These are phyloP conservation scores for Dynastes tityus DNA, from an alignment of 2,888 invertebrate species.

Conservation along the genomic window DNA sequence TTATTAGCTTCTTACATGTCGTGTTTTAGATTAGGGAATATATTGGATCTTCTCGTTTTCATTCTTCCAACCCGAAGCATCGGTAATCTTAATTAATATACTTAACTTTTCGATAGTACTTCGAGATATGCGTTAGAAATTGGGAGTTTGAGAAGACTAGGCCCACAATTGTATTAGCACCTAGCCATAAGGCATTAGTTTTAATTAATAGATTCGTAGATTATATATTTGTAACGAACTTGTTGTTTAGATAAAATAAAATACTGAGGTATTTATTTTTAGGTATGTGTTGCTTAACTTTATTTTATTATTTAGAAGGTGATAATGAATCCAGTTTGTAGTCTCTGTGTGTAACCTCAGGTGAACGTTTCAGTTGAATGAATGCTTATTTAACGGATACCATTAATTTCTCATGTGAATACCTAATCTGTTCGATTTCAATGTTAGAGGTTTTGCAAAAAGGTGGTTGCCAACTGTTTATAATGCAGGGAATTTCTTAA, in stretches of 20 bases:
- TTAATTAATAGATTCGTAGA: conserved; percentile 43
- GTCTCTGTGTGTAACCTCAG: background rate
- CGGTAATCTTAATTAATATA: conserved; percentile 29
- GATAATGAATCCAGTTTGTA: background rate
- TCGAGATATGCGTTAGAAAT: conserved; percentile 10
- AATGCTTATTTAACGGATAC: too few relatives aligned
- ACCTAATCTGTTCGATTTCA: too few relatives aligned
- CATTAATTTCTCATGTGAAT: too few relatives aligned
- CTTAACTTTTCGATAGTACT: conserved; percentile 22
- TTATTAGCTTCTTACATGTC: conserved; percentile 30
- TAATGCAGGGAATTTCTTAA: too few relatives aligned
- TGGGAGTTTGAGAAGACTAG: background rate
- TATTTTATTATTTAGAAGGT: conserved; percentile 7
- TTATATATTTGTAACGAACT: conserved; percentile 28
- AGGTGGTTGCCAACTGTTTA: too few relatives aligned
- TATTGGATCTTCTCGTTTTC: background rate
- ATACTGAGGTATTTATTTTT: conserved; percentile 23
- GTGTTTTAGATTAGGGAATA: conserved; percentile 13
- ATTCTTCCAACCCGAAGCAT: background rate
- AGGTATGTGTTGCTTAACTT: background rate
- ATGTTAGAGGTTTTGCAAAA: too few relatives aligned
- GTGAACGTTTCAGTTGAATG: too few relatives aligned
- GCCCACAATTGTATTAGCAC: conserved; percentile 6
- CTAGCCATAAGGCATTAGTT: conserved; percentile 4
- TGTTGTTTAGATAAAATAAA: conserved; percentile 24